Evolutionary conservation across 35 echinoderm and acorn worm genomes (phyloP).

Genomic region (Acanthaster planci): DNA sequence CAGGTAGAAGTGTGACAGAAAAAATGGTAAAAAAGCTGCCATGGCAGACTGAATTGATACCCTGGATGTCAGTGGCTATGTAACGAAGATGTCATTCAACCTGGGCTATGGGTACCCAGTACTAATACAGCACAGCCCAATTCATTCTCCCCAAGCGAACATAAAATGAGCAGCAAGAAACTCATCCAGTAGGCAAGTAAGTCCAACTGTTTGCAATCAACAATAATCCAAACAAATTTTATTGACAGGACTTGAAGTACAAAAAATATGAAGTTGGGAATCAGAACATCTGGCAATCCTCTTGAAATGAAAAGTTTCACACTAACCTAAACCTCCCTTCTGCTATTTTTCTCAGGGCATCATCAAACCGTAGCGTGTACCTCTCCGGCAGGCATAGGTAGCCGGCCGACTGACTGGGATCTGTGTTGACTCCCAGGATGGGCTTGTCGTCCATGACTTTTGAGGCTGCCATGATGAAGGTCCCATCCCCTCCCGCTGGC

Average conservation of each 20-base stretch:
- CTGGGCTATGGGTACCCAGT: no score
- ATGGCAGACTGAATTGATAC: no score
- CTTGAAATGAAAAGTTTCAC: background rate
- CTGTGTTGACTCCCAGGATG: conserved; percentile 90
- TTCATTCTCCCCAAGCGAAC: no score
- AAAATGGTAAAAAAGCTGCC: no score
- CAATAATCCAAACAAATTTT: background rate
- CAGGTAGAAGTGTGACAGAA: no score
- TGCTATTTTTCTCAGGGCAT: conserved; percentile 49
- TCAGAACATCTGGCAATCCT: background rate
- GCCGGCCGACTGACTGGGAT: conserved; percentile 71
- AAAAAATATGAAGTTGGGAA: background rate
- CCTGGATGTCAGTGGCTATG: no score
- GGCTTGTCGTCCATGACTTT: conserved; percentile 82
- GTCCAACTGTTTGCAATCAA: no score
- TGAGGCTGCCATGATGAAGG: conserved; percentile 78
- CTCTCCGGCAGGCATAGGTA: conserved; percentile 80
- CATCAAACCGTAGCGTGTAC: conserved; percentile 63
- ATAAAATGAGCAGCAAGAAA: no score
- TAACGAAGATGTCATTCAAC: no score
- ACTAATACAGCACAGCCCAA: no score
- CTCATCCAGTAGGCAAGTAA: no score
- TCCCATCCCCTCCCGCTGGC: conserved; percentile 93
- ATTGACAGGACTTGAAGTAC: background rate
- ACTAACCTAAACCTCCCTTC: conserved; percentile 73